These are phyloP conservation scores for Poeciliopsis turneri DNA, from an alignment of 2,797 vertebrate genomes.

Conservation along the genomic window DNA sequence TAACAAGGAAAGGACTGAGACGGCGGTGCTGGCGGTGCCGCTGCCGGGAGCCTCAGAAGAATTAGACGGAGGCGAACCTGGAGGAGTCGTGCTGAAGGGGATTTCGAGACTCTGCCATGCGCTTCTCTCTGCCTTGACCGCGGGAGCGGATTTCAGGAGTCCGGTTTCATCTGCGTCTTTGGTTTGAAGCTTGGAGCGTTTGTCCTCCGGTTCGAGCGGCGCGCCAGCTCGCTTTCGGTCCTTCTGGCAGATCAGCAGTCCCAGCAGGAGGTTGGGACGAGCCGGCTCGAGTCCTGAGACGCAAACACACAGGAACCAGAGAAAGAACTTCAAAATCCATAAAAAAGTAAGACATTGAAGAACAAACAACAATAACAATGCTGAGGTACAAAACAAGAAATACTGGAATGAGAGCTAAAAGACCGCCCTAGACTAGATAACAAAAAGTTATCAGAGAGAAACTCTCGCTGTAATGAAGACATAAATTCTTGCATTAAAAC, in stretches of 20 bases:
- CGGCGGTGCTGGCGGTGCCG: conserved; percentile 69
- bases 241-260: conserved; percentile 96
- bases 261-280: conserved; percentile 95
- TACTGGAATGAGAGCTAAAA: conserved; percentile 50
- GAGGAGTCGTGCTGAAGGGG: conserved; percentile 84
- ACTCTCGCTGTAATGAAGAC: not conserved
- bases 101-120: conserved; percentile 78
- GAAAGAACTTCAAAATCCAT: not conserved
- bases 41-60: conserved; percentile 75
- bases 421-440: too few relatives aligned
- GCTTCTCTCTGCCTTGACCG: conserved; percentile 75
- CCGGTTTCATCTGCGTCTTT: conserved; percentile 82
- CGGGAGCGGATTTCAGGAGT: conserved; percentile 63
- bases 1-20: conserved; percentile 81
- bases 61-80: conserved; percentile 87
- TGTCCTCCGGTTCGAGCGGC: conserved; percentile 86
- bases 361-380: not conserved
- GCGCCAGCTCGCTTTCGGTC: conserved; percentile 84
- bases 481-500: not conserved
- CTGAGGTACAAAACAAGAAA: not conserved
- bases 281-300: conserved; percentile 92
- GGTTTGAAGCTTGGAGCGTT: conserved; percentile 81
- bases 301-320: conserved; percentile 27
- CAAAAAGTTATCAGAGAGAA: not conserved
- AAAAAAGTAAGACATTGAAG: not conserved